Conservation (phyloP, 2,113 vertebrate genomes). For the Lepisosteus osseus region DNA sequence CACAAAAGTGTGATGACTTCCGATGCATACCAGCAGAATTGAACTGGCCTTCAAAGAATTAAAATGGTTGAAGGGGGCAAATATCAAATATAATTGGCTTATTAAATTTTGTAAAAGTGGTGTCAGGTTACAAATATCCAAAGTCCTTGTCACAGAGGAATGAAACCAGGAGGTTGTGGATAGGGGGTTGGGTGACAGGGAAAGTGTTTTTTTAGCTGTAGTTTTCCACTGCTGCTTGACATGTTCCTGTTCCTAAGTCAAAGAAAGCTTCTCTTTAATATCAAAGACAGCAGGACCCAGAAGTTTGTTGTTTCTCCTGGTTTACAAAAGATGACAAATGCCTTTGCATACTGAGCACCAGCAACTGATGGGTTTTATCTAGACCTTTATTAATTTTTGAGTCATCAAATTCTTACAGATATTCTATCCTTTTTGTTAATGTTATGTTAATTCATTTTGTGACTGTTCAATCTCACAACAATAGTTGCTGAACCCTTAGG, state of each 20-base stretch:
- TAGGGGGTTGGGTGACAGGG: slow-evolving; percentile 38
- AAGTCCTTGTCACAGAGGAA: slow-evolving; percentile 41
- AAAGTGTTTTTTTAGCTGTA: slow-evolving; percentile 42
- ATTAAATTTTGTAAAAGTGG: no score
- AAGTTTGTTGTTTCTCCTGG: background rate
- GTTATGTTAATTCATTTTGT: slow-evolving; percentile 57
- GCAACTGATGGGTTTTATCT: no score
- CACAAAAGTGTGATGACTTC: no score
- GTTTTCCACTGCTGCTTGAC: slow-evolving; percentile 53
- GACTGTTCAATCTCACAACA: slow-evolving; percentile 44
- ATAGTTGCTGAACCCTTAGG: slow-evolving; percentile 45
- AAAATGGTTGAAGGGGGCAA: no score
- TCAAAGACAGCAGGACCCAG: no score
- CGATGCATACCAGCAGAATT: no score
- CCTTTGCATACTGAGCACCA: no score
- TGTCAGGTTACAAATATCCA: slow-evolving; percentile 8
- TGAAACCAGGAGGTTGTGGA: slow-evolving; percentile 31
- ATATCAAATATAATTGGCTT: no score
- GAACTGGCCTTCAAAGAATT: no score
- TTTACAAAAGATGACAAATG: background rate
- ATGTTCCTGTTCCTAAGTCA: background rate
- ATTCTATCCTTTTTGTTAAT: slow-evolving; percentile 16
- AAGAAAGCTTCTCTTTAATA: background rate
- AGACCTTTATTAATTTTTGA: no score
- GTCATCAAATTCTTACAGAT: no score